These are phyloP conservation scores for Lycaena phlaeas DNA, from an alignment of 2,888 invertebrate species.

Conservation along the genomic window DNA sequence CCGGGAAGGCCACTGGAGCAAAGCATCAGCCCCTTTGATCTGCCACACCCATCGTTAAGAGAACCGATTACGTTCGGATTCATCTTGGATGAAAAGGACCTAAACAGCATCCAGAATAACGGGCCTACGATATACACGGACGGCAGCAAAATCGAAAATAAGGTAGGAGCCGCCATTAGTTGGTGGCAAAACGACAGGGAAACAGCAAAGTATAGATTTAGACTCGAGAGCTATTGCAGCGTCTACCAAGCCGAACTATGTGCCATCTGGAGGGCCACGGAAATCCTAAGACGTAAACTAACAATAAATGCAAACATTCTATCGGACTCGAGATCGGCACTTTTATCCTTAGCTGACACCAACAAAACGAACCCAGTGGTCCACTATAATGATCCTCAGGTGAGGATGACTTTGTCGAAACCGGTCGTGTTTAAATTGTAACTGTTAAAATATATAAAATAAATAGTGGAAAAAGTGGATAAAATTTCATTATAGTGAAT, in stretches of 20 bases:
- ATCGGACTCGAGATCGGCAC: conserved; percentile 10
- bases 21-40: background rate
- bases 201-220: background rate
- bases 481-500: too few species aligned
- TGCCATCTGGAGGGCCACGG: background rate
- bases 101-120: background rate
- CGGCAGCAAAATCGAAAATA: conserved; percentile 9
- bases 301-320: background rate
- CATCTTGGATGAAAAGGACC: conserved; percentile 1
- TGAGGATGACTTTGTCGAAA: too few species aligned
- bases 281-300: background rate
- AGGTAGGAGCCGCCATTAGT: conserved; percentile 8
- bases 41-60: conserved; percentile 10
- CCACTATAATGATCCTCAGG: too few species aligned
- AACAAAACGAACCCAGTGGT: conserved; percentile 1
- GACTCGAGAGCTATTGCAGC: conserved; percentile 1
- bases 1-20: conserved; percentile 10
- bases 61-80: background rate
- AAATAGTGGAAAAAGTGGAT: too few species aligned
- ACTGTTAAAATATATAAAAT: too few species aligned
- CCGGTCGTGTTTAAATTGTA: too few species aligned
- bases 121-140: background rate
- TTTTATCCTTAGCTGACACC: background rate
- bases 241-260: conserved; percentile 13
- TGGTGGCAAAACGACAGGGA: background rate